phyloP scores from a whole-genome alignment of 2,888 invertebrate genomes.

The Harpagoxenus sublaevis region DNA sequence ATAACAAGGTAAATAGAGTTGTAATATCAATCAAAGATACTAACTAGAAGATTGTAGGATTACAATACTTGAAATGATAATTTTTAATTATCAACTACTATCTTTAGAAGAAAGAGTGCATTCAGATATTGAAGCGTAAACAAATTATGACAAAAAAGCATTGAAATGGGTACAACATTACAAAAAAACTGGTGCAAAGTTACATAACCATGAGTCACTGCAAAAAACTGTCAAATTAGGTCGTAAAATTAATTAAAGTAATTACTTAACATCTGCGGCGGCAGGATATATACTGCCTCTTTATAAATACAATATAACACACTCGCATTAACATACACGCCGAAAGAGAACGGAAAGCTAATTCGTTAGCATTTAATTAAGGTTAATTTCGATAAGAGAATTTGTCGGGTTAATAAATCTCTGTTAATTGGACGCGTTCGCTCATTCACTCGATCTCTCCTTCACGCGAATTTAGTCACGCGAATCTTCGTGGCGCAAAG shows the following conservation, averaged over 20 bases:
- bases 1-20: neutral
- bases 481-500: conserved; percentile 49
- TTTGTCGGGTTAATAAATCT: conserved; percentile 54
- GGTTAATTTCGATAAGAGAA: conserved; percentile 54
- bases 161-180: neutral
- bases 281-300: neutral
- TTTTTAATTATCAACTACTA: neutral
- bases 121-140: neutral
- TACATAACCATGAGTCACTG: neutral
- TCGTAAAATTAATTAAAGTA: neutral
- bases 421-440: conserved; percentile 54
- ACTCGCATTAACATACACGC: neutral
- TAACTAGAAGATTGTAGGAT: neutral
- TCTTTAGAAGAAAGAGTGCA: neutral
- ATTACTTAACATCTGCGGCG: neutral
- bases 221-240: neutral
- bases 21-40: neutral
- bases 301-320: neutral
- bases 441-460: conserved; percentile 49
- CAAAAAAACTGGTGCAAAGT: neutral
- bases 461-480: conserved; percentile 52
- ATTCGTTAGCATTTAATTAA: conserved; percentile 53
- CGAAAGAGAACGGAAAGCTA: conserved; percentile 32
- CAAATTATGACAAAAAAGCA: neutral
- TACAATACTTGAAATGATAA: neutral